Evolutionary conservation across 92 coral and sea anemone species (phyloP).

Genomic region (Phenganax subtilis): DNA sequence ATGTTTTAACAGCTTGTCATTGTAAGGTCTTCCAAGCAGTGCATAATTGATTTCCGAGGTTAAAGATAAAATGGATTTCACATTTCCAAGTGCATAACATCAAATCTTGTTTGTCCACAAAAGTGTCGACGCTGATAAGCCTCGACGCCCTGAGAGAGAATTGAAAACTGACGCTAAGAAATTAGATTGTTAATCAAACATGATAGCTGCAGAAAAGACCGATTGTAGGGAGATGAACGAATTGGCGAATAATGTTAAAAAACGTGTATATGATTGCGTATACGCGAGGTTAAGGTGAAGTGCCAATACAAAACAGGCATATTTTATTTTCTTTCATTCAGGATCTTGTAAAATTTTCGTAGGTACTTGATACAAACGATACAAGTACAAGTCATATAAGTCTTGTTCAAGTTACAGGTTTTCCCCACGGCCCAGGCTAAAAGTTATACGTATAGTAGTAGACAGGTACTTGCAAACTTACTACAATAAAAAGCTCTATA

Average conservation of each 20-base stretch:
- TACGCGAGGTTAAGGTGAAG: constrained; percentile 18
- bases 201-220: constrained; percentile 20
- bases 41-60: constrained; percentile 41
- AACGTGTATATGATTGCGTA: constrained; percentile 26
- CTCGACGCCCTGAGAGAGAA: constrained; percentile 13
- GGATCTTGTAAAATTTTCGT: neutral
- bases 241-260: constrained; percentile 16
- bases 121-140: constrained; percentile 37
- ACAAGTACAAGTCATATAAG: too few species aligned
- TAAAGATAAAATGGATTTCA: constrained; percentile 39
- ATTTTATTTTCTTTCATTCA: neutral
- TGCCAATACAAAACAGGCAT: constrained; percentile 21
- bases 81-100: constrained; percentile 14
- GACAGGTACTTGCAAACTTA: constrained; percentile 4
- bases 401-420: too few species aligned
- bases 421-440: too few species aligned
- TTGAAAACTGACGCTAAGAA: constrained; percentile 26
- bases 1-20: constrained; percentile 40
- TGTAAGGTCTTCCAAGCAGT: constrained; percentile 45
- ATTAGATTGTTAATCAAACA: constrained; percentile 31
- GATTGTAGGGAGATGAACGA: constrained; percentile 11
- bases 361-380: neutral
- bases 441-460: neutral
- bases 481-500: neutral
- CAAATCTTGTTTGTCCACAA: constrained; percentile 29